phyloP scores from a whole-genome alignment of 2,113 vertebrate genomes.

The Heterocephalus glaber region DNA sequence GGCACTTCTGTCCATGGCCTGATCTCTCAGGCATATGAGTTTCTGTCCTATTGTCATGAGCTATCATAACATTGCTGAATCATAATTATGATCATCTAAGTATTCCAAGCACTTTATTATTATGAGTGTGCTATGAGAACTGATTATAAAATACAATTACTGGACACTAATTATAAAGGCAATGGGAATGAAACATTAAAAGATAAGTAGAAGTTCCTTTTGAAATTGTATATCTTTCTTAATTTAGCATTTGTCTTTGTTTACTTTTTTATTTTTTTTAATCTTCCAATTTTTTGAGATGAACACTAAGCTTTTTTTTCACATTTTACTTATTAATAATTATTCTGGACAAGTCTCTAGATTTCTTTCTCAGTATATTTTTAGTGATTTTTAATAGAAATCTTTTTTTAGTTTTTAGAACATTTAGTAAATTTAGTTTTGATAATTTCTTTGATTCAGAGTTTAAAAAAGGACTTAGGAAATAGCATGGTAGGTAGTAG shows the following conservation, averaged over 20 bases:
- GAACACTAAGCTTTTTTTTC: background rate
- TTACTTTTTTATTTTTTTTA: background rate
- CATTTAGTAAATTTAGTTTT: conserved; percentile 35
- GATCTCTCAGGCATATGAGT: background rate
- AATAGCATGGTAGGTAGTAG: background rate
- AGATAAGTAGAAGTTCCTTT: background rate
- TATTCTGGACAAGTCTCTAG: background rate
- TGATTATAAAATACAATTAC: conserved; percentile 5
- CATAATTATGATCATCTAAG: background rate
- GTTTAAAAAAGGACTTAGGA: conserved; percentile 7
- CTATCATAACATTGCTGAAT: background rate
- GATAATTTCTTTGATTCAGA: background rate
- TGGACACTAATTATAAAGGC: background rate
- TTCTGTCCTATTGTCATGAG: background rate
- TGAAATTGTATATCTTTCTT: background rate
- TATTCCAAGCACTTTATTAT: background rate
- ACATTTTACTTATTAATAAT: background rate
- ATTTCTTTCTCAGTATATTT: background rate
- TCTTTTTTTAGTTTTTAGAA: background rate
- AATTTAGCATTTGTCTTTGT: background rate
- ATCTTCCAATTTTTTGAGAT: background rate
- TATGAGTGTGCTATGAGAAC: background rate
- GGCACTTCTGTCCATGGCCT: background rate
- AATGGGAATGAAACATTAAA: background rate
- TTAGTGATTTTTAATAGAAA: background rate